Percentiles rank a stretch among this genome's conserved stretches.
Evolutionary conservation across 2,113 vertebrate species (phyloP).

Genomic region (Xenopus tropicalis): DNA sequence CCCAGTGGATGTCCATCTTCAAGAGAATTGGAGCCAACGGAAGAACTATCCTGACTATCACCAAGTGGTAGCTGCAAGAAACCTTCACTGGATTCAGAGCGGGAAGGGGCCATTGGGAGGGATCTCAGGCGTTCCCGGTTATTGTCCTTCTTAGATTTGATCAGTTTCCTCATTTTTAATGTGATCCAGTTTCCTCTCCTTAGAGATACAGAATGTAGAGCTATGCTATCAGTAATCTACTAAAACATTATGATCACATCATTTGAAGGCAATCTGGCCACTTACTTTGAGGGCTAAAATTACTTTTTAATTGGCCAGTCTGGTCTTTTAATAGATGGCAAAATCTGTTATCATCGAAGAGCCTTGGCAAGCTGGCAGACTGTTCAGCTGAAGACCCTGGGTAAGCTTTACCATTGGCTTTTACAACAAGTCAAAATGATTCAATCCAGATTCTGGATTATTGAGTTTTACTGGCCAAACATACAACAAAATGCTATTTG

Average conservation of each 20-base stretch:
- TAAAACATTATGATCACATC: neutral
- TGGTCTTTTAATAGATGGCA: too few species aligned
- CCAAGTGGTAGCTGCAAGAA: conserved; percentile 80
- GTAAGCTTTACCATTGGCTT: too few species aligned
- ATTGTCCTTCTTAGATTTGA: conserved; percentile 86
- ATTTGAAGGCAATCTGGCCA: too few species aligned
- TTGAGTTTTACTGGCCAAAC: too few species aligned
- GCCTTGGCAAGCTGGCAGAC: too few species aligned
- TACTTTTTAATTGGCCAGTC: too few species aligned
- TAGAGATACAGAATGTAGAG: conserved; percentile 40
- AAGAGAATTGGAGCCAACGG: conserved; percentile 91
- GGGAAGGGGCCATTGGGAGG: conserved; percentile 80
- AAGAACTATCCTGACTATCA: conserved; percentile 96
- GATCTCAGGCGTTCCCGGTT: conserved; percentile 89
- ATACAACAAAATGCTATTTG: too few species aligned
- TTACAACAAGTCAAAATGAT: too few species aligned
- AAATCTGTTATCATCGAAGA: too few species aligned
- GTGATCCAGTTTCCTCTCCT: conserved; percentile 98
- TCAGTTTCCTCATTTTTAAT: conserved; percentile 95
- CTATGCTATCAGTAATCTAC: conserved; percentile 40
- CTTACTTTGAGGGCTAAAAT: too few species aligned
- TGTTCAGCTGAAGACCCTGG: too few species aligned
- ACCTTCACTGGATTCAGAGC: conserved; percentile 85
- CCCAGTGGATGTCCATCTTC: conserved; percentile 82
- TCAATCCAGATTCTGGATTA: too few species aligned